Evolutionary conservation across 37 sponge, comb jelly and placozoan genomes (phyloP).

Genomic region (Corticium candelabrum): DNA sequence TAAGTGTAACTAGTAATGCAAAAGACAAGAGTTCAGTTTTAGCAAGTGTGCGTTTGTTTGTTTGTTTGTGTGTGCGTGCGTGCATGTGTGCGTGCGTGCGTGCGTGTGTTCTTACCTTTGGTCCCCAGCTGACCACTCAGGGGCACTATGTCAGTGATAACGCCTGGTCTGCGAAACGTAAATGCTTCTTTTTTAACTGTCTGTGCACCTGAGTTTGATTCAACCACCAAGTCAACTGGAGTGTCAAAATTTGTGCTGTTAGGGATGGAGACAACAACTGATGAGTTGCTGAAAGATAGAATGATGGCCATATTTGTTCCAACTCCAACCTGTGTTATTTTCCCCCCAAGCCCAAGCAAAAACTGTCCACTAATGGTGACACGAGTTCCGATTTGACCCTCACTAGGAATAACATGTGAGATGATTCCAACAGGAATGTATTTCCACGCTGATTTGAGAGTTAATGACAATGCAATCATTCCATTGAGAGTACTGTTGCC

Average conservation of each 20-base stretch:
- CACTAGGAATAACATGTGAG: constrained; percentile 9
- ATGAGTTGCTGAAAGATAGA: neutral
- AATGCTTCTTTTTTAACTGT: neutral
- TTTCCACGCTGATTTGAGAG: constrained; percentile 26
- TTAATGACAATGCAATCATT: neutral
- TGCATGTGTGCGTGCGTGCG: too few species aligned
- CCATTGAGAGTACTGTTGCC: neutral
- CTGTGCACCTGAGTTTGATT: neutral
- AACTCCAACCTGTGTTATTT: neutral
- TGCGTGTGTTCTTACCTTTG: neutral
- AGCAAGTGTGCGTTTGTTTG: too few species aligned
- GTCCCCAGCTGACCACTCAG: neutral
- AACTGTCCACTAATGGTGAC: constrained; percentile 31
- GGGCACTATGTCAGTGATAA: neutral
- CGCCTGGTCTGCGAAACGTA: neutral
- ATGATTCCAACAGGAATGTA: constrained; percentile 35
- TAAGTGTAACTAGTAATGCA: neutral
- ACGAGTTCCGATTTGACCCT: constrained; percentile 47
- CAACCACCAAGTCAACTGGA: neutral
- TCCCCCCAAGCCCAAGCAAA: neutral
- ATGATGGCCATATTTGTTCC: neutral
- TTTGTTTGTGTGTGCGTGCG: too few species aligned
- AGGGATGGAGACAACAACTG: neutral
- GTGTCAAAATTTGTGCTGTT: neutral
- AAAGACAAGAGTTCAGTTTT: neutral